phyloP scores from a whole-genome alignment of 2,113 vertebrate genomes.

The Turnix velox region DNA sequence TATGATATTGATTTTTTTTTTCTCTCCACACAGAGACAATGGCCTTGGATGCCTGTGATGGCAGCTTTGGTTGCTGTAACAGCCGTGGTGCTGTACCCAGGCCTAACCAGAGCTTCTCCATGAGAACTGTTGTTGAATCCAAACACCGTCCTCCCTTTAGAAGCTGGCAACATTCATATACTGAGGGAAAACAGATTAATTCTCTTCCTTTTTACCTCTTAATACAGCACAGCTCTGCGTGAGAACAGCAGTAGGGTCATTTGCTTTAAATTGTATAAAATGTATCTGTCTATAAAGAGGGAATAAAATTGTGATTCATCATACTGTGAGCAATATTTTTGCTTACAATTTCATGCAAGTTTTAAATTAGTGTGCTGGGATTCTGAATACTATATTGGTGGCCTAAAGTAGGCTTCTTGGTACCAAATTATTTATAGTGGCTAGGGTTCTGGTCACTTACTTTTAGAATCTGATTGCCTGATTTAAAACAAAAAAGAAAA shows the following conservation, averaged over 20 bases:
- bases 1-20: slow-evolving; percentile 78
- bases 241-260: slow-evolving; percentile 80
- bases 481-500: slow-evolving; percentile 61
- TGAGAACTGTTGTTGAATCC: slow-evolving; percentile 81
- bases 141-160: slow-evolving; percentile 80
- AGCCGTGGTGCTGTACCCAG: slow-evolving; percentile 93
- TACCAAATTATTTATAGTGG: slow-evolving; percentile 81
- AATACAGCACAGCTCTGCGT: slow-evolving; percentile 78
- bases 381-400: slow-evolving; percentile 79
- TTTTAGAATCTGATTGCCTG: slow-evolving; percentile 75
- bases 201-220: slow-evolving; percentile 83
- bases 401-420: slow-evolving; percentile 84
- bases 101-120: slow-evolving; percentile 91
- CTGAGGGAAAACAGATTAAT: slow-evolving; percentile 79
- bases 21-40: slow-evolving; percentile 87
- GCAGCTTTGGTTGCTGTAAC: slow-evolving; percentile 95
- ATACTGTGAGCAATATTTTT: slow-evolving; percentile 86
- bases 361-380: slow-evolving; percentile 81
- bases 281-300: slow-evolving; percentile 94
- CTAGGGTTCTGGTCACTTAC: slow-evolving; percentile 73
- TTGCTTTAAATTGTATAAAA: slow-evolving; percentile 93
- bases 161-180: slow-evolving; percentile 78
- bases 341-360: slow-evolving; percentile 84
- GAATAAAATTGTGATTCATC: slow-evolving; percentile 90
- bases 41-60: slow-evolving; percentile 98